Conservation (phyloP, 1,140 invertebrate genomes). For the Colletes gigas region DNA sequence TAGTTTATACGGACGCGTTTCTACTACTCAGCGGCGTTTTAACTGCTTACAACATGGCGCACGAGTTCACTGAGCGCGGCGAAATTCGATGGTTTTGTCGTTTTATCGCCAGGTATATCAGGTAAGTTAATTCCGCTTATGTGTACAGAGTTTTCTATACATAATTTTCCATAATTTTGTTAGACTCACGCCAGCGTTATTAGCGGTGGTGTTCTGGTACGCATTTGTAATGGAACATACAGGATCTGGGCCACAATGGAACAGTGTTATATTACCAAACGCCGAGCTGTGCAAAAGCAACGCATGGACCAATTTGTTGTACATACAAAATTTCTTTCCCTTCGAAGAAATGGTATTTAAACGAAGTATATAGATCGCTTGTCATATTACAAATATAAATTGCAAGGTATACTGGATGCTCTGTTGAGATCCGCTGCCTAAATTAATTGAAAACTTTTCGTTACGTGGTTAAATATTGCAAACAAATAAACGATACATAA, state of each 20-base stretch:
- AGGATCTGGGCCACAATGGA: conserved; percentile 87
- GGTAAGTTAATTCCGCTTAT: conserved; percentile 73
- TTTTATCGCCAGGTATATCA: conserved; percentile 83
- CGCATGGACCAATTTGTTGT: conserved; percentile 87
- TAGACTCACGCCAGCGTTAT: conserved; percentile 85
- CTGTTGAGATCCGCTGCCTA: no score
- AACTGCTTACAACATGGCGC: conserved; percentile 83
- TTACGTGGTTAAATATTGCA: no score
- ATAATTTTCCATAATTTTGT: no score
- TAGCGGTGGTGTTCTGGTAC: conserved; percentile 86
- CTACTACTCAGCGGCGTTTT: conserved; percentile 85
- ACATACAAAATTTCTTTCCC: conserved; percentile 87
- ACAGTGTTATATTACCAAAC: conserved; percentile 82
- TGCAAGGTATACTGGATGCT: no score
- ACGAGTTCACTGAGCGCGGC: conserved; percentile 79
- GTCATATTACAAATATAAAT: no score
- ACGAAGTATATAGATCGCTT: neutral
- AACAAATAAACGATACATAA: no score
- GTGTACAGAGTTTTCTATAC: no score
- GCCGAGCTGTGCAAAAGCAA: conserved; percentile 85
- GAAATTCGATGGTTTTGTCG: conserved; percentile 83
- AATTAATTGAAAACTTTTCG: no score
- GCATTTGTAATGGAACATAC: conserved; percentile 86
- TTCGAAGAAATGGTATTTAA: conserved; percentile 86
- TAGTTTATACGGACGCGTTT: conserved; percentile 86